Base-by-base conservation (phyloP, 2,888 invertebrate genomes). In the Cartodere bifasciata region DNA sequence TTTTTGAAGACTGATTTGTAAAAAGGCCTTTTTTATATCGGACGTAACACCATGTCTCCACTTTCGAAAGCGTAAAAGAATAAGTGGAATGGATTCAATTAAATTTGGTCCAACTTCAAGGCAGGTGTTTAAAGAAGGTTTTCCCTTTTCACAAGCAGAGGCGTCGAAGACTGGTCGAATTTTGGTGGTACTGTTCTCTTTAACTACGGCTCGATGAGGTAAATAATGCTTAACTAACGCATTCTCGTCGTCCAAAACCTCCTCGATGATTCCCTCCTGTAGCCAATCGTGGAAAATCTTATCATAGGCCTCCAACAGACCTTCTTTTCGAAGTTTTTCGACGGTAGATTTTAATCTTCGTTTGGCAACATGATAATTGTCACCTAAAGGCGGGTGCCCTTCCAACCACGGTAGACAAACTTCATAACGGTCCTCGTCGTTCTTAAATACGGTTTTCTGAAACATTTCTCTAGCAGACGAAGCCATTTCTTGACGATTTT, bases 361-460 rank as follows among this genome's bases (percentile, higher is more conserved):
- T 20, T 32, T 29, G 1, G 49, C 44, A n/a, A 46, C 13, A 7
- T 39, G 26, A 16, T 38, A 45, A 36, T 52, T 50, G 23, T 27
- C 28, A 11, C 43, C 31, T 2, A 55, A 26, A 4, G 43, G 46
- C 1, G 49, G 47, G 34, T 52, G 51, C 26, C 43, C 46, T 10
- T 48, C 45, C 11, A 46, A 39, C 50, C 51, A 53, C 5, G 55
- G 53, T 7, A 55, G 35, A 13, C 32, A 23, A 2, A 55, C 48
- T 30, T 48, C 48, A 36, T 52, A 57, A 2, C 53, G 38, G 4
- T 48, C 46, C 9, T 48, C 41, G 3, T 36, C 23, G 17, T 47
- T 44, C 1, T 43, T 23, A 1, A 4, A 28, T 3, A 53, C 44
- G 1, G 49, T 55, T 14, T 47, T 35, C 7, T 37, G 11, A 39